Evolutionary conservation across 2,113 vertebrate species (phyloP).

Genomic region (Perccottus glenii): DNA sequence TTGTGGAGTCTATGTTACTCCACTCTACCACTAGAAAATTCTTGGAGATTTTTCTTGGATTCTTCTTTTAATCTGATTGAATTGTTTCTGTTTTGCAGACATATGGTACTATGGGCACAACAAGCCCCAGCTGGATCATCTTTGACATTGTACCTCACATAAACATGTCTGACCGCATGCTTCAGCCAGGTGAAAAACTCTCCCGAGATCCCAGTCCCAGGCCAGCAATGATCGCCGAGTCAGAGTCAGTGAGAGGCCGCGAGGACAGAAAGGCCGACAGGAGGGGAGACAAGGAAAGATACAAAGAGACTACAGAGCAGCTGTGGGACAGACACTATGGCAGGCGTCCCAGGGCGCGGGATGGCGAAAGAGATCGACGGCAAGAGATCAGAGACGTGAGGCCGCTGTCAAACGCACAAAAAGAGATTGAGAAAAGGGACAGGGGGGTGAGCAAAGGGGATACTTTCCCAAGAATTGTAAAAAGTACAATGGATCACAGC

Average conservation of each 20-base stretch:
- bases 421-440: slow-evolving; percentile 14
- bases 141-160: slow-evolving; percentile 59
- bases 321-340: slow-evolving; percentile 30
- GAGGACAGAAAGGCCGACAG: slow-evolving; percentile 57
- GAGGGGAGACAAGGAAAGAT: slow-evolving; percentile 48
- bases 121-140: slow-evolving; percentile 61
- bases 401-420: slow-evolving; percentile 23
- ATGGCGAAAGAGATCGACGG: slow-evolving; percentile 46
- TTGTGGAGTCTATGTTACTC: neutral
- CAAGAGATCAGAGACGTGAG: slow-evolving; percentile 46
- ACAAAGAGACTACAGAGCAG: slow-evolving; percentile 40
- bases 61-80: neutral
- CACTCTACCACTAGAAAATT: neutral
- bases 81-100: slow-evolving; percentile 58
- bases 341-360: slow-evolving; percentile 44
- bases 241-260: slow-evolving; percentile 51
- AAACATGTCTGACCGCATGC: slow-evolving; percentile 58
- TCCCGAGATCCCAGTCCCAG: slow-evolving; percentile 65
- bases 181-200: slow-evolving; percentile 60
- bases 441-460: slow-evolving; percentile 57
- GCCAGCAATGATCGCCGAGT: slow-evolving; percentile 39
- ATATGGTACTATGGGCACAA: slow-evolving; percentile 75
- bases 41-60: neutral
- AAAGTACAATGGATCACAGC: slow-evolving; percentile 30
- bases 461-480: slow-evolving; percentile 72